Percentiles rank a stretch among this genome's conserved stretches.
phyloP scores from a whole-genome alignment of 1,140 invertebrate genomes.

The Bombus confusus region DNA sequence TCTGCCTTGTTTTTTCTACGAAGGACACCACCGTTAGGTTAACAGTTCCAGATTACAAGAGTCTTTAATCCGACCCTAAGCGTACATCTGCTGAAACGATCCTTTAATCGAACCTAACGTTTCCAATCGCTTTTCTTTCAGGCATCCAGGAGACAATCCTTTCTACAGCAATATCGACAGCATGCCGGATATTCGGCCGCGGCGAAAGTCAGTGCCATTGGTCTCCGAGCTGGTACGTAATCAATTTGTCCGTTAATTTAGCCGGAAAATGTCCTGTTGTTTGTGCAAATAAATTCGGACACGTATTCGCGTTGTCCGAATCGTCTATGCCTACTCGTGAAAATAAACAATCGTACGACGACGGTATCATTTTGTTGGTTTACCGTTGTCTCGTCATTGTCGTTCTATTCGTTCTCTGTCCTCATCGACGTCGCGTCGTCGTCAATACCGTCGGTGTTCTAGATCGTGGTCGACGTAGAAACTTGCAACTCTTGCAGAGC shows the following conservation, averaged over 20 bases:
- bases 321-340: slow-evolving; percentile 64
- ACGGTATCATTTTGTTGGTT: slow-evolving; percentile 24
- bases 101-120: background rate
- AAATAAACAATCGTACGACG: slow-evolving; percentile 68
- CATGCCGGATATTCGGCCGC: slow-evolving; percentile 98
- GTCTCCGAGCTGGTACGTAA: slow-evolving; percentile 99
- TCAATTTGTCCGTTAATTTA: slow-evolving; percentile 69
- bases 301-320: slow-evolving; percentile 63
- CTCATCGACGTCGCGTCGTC: background rate
- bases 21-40: too few species aligned
- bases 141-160: slow-evolving; percentile 96
- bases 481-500: background rate
- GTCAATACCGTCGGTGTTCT: background rate
- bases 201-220: slow-evolving; percentile 97
- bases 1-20: too few species aligned
- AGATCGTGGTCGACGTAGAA: background rate
- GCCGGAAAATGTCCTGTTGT: slow-evolving; percentile 42
- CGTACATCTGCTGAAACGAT: background rate
- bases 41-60: too few species aligned
- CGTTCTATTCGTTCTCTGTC: slow-evolving; percentile 6
- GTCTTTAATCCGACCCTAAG: too few species aligned
- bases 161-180: slow-evolving; percentile 99
- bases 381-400: slow-evolving; percentile 46
- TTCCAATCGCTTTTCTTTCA: slow-evolving; percentile 80
- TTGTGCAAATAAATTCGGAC: slow-evolving; percentile 43